Conservation (phyloP, 1,140 invertebrate species). For the Pomacea maculata region DNA sequence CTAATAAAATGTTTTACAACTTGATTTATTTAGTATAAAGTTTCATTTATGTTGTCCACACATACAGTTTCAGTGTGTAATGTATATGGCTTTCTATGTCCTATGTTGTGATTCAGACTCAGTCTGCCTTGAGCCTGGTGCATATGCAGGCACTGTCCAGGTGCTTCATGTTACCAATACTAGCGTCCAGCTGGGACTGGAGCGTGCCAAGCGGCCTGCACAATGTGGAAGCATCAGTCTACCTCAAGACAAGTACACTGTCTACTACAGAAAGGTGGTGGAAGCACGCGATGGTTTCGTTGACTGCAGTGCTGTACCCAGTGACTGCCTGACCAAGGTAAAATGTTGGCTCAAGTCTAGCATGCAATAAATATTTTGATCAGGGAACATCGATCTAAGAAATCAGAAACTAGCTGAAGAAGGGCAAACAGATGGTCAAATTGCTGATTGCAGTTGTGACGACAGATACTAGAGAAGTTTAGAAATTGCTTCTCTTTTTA, state of each 20-base stretch:
- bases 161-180: slow-evolving; percentile 70
- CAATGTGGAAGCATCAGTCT: slow-evolving; percentile 73
- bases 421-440: too few relatives aligned
- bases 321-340: slow-evolving; percentile 43
- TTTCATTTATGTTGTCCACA: neutral
- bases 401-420: too few relatives aligned
- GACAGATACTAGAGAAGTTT: too few relatives aligned
- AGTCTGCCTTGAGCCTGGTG: slow-evolving; percentile 75
- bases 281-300: slow-evolving; percentile 9
- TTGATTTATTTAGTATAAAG: neutral
- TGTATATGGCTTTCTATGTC: too few relatives aligned
- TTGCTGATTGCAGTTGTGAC: too few relatives aligned
- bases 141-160: slow-evolving; percentile 61
- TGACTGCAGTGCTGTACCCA: slow-evolving; percentile 34
- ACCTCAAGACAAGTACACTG: slow-evolving; percentile 75
- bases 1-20: neutral
- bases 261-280: slow-evolving; percentile 71
- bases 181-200: slow-evolving; percentile 74
- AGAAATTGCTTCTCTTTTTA: too few relatives aligned
- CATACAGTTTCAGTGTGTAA: too few relatives aligned
- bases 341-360: neutral
- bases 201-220: slow-evolving; percentile 68
- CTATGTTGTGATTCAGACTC: slow-evolving; percentile 54
- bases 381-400: too few relatives aligned
- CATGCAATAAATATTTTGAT: too few relatives aligned